Conservation (phyloP, 2,113 vertebrate species). For the Mirounga angustirostris region DNA sequence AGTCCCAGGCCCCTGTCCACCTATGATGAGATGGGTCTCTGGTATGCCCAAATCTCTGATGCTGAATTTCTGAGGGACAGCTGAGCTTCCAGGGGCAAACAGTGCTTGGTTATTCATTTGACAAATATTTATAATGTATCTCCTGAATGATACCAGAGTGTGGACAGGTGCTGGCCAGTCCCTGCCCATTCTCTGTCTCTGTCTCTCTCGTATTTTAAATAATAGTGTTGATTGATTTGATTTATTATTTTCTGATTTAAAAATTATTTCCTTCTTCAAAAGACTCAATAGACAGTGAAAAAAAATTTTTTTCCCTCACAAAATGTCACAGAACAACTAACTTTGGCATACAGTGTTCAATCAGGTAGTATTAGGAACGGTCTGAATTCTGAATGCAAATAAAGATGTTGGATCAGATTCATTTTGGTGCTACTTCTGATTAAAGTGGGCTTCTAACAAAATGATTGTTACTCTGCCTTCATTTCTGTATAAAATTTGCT, state of each 20-base stretch:
- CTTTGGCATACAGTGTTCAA: not conserved
- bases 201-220: not conserved
- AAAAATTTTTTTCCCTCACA: not conserved
- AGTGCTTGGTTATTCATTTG: not conserved
- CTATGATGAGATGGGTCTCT: rapidly evolving
- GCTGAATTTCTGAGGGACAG: not conserved
- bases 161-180: not conserved
- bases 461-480: not conserved
- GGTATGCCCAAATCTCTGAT: not conserved
- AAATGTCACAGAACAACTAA: not conserved
- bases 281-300: not conserved
- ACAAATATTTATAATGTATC: rapidly evolving
- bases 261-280: not conserved
- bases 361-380: not conserved
- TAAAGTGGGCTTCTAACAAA: not conserved
- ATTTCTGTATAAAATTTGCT: not conserved
- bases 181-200: not conserved
- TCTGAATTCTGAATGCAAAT: not conserved
- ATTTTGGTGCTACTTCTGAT: not conserved
- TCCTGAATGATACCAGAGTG: not conserved
- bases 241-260: conserved; percentile 18
- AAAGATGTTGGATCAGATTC: not conserved
- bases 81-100: not conserved
- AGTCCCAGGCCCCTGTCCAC: not conserved
- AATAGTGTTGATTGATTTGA: not conserved